Base-by-base conservation (phyloP, 2,888 invertebrate genomes). In the Ophioninae sp. region DNA sequence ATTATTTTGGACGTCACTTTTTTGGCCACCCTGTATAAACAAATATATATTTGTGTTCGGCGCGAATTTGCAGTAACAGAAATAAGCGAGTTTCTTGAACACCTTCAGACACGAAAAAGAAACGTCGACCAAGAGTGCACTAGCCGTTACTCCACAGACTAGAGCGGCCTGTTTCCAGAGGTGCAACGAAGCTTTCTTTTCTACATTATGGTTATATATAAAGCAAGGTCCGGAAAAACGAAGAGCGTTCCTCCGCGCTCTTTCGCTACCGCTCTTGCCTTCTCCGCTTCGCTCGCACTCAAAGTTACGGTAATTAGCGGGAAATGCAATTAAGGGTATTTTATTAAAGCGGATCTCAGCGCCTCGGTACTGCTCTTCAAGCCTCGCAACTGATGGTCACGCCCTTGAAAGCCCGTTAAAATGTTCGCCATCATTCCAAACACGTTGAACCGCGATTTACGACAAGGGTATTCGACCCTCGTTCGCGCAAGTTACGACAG, bases 281-380 rank as follows among this genome's bases (percentile, higher is more conserved):
- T 56, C 41, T 37, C 69, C 63, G 69, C 77, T 77, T 63, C 56
- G 64, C 59, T 81, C 78, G 81, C 77, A 74, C 79, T 79, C 75
- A 83, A 75, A 82, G 77, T 72, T 81, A 85, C 87, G 87, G 90
- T 89, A 91, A 91, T 91, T 91, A 91, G 90, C 88, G 90, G 88
- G 89, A 90, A 91, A 90, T 87, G 91, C 88, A 91, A 91, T 91
- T 91, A 91, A 89, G 88, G 88, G 87, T 87, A 91, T 91, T 91
- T 91, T 90, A 91, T 91, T 91, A 91, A 90, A 90, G 88, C 89
- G 88, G 89, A 87, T 90, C 88, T 88, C 87, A 87, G 87, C 61
- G 71, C 76, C 65, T 64, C 67, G 20, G 64, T 30, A 8, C 85
- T 83, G 85, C 74, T 74, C 58, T 39, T 75, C 6, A 58, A 23